A percentile compares a stretch with the other conserved stretches of the same genome.
These are phyloP conservation scores for Hesperia comma DNA, from an alignment of 2,888 invertebrate genomes.

Conservation along the genomic window DNA sequence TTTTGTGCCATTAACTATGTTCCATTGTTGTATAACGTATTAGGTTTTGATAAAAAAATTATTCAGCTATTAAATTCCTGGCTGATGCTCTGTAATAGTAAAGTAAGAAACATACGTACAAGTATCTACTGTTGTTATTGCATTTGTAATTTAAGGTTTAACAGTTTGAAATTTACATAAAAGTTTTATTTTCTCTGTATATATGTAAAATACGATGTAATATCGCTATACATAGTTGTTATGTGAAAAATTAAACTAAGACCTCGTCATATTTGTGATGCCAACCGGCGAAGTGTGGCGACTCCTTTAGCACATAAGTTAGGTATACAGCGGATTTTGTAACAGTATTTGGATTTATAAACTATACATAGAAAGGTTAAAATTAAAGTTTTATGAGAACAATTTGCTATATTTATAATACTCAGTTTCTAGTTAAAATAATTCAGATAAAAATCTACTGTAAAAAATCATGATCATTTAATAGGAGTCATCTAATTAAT, in stretches of 20 bases:
- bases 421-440: no score
- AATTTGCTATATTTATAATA: no score
- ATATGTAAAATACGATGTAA: neutral
- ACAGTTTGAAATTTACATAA: neutral
- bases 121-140: constrained; percentile 4
- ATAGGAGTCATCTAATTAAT: no score
- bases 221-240: neutral
- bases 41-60: constrained; percentile 3
- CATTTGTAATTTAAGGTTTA: constrained; percentile 1
- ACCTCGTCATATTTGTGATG: neutral
- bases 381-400: no score
- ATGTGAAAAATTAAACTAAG: neutral
- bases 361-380: no score
- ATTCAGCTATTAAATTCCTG: constrained; percentile 6
- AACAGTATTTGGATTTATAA: neutral
- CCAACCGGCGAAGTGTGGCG: neutral
- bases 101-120: neutral
- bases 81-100: constrained; percentile 1
- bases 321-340: no score
- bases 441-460: no score
- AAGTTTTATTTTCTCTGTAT: neutral
- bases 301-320: neutral
- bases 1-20: constrained; percentile 3
- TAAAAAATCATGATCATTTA: no score
- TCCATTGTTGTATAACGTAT: neutral